Base-by-base conservation (phyloP, 1,140 invertebrate species). In the Aphelenchoides besseyi region DNA sequence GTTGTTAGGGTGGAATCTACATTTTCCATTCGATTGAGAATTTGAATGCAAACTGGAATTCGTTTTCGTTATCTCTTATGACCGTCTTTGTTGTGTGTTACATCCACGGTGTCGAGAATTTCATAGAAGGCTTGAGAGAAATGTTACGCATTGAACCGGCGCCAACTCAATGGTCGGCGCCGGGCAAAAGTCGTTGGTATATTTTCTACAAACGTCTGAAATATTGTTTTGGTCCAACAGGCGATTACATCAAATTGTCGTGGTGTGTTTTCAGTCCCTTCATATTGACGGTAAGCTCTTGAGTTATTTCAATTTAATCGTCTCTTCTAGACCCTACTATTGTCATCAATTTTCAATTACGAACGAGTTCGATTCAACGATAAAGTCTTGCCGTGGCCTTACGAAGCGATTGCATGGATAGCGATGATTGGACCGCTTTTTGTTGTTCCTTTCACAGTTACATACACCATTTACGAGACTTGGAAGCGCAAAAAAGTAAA, bases 1-100 rank as follows among this genome's bases (percentile, higher is more conserved):
- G 2, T 72, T 41, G 70, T 55, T 35, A 82, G 70, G 80, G 80
- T 18, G 80, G 80, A n/a, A 83, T 82, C 32, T 82, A 69, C 53
- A 82, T 82, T 18, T 82, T 82, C 57, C 80, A 82, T 54, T 75
- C 81, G 3, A 83, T 83, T 32, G 80, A 82, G 69, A 82, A 79
- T 28, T 53, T 82, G 1, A 83, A 82, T 37, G 80, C 81, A n/a
- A 82, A 82, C 48, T 82, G 80, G 80, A 83, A 82, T 55, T 79
- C 80, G 5, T 82, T 83, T 48, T 83, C 80, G 3, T 59, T 82
- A 9, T 66, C 68, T 0, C 35, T 82, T 8, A 67, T 80, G 8
- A 70, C 76, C 62, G 71, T 82, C 1, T 48, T 81, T 23, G 55
- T 82, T 35, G 81, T 82, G 28, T 82, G 80, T 64, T 80, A 79